Evolutionary conservation across 2,113 vertebrate genomes (phyloP), one percentile per base, ranked within the genome.

Genomic region (Silurus meridionalis): DNA sequence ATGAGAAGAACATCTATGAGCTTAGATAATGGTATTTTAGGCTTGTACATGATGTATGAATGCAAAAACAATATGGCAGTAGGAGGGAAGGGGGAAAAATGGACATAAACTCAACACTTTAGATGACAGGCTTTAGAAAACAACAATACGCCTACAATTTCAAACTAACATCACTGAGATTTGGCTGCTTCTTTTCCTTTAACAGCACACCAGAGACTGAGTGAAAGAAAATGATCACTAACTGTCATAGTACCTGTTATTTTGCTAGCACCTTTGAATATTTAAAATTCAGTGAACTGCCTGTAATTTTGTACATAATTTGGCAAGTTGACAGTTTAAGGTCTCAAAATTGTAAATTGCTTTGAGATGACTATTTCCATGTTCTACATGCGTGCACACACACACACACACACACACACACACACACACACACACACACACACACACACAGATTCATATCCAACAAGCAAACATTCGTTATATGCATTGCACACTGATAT

Each of bases 21-120:
- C 48, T 48, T 52, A 6, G 19, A 75, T 75, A 75, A n/a, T 75
- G 5, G 19, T 23, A 48, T 52, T 75, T n/a, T 75, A n/a, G 1
- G 13, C 5, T 48, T 75, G 48, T 52, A 52, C 72, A 75, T 52
- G 17, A 50, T 23, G 48, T 52, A 75, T 13, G 19, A 74, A 50
- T 50, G 21, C 72, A 75, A 21, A 75, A 23, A 28, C 57, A 84
- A 89, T 89, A 80, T 52, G 23, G 14, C 11, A 25, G 61, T 82
- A 25, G 5, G 61, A 23, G 61, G 80, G 28, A 66, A 80, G 14
- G 77, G 21, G 77, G 21, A 80, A 21, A 80, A 80, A 58, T 37
- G 77, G 15, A 60, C 77, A 74, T 50, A 55, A 83, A 83, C 67
- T 60, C 21, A 60, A 57, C 82, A 83, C 25, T 69, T 72, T 7